A percentile compares a stretch with the other conserved stretches of the same genome.
Conservation (phyloP, 2,113 vertebrate species). For the Serinus canaria region DNA sequence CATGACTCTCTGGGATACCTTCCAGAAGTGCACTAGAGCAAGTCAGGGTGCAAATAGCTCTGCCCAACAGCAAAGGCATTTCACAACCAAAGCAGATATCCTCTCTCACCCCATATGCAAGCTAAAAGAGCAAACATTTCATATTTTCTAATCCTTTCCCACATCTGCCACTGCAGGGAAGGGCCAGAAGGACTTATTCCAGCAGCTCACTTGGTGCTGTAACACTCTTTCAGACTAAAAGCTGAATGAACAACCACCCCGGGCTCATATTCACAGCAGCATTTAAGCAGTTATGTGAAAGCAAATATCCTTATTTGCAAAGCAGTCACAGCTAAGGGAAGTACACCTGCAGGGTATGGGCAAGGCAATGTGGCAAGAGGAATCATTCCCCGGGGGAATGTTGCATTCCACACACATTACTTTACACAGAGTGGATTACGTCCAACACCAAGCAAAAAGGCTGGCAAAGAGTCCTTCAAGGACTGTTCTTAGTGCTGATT, state of each 20-base stretch:
- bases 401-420: neutral
- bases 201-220: neutral
- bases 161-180: neutral
- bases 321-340: neutral
- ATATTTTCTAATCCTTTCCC: neutral
- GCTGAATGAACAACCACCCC: neutral
- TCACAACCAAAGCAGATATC: neutral
- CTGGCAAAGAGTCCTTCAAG: neutral
- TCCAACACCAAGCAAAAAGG: neutral
- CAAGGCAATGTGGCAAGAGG: neutral
- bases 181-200: neutral
- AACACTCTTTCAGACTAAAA: neutral
- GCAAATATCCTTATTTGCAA: neutral
- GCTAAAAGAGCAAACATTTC: neutral
- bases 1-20: neutral
- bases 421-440: conserved; percentile 12
- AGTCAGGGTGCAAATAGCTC: neutral
- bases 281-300: neutral
- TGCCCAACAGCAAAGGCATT: neutral
- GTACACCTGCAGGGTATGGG: neutral
- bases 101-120: neutral
- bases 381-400: neutral
- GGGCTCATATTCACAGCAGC: neutral
- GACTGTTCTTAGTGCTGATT: neutral
- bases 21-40: neutral